A percentile compares a stretch with the other conserved stretches of the same genome.
Evolutionary conservation across 2,113 vertebrate species (phyloP).

Genomic region (Quiscalus mexicanus): DNA sequence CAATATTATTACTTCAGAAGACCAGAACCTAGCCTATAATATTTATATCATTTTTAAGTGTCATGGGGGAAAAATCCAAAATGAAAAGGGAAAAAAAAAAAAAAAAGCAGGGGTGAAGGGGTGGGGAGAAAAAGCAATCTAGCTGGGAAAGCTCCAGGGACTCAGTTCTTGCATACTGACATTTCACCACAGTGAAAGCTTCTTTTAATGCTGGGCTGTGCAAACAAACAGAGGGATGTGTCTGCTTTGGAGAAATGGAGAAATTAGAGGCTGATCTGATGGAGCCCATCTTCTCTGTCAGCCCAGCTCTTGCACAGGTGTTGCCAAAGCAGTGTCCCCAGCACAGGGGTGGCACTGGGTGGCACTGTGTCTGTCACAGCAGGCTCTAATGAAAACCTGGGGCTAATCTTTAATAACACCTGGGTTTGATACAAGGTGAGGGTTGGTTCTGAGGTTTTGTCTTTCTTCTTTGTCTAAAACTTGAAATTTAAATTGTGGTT

Average conservation of each 20-base stretch:
- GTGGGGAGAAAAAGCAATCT: neutral
- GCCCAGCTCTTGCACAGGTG: neutral
- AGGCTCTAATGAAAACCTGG: neutral
- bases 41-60: neutral
- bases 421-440: neutral
- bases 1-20: neutral
- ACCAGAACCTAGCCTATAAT: neutral
- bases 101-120: neutral
- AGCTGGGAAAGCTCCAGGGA: neutral
- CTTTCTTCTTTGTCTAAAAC: neutral
- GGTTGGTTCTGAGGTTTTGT: neutral
- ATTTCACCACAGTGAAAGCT: neutral
- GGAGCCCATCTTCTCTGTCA: neutral
- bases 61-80: neutral
- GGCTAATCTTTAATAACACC: neutral
- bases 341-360: neutral
- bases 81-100: neutral
- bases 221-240: neutral
- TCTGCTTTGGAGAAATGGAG: neutral
- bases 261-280: neutral
- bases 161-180: neutral
- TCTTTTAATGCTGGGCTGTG: neutral
- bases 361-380: neutral
- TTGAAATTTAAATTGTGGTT: neutral
- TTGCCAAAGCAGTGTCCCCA: neutral